A percentile compares a stretch with the other conserved stretches of the same genome.
Conservation (phyloP, 2,797 vertebrate species). For the Anableps anableps region DNA sequence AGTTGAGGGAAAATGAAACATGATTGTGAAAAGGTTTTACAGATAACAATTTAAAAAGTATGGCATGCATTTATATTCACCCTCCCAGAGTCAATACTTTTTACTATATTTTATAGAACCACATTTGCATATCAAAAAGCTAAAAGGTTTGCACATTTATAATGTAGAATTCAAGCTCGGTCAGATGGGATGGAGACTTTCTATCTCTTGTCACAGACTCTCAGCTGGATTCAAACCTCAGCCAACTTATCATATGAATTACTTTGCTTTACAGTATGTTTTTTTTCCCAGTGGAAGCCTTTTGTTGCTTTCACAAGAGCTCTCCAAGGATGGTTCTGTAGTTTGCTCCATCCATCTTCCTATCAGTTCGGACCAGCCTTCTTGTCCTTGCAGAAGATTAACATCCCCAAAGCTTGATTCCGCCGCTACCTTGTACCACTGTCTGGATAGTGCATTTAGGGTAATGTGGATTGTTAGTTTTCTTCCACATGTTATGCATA, state of each 20-base stretch:
- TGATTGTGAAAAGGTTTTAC: not conserved
- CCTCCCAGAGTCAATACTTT: not conserved
- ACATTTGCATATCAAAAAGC: not conserved
- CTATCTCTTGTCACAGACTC: not conserved
- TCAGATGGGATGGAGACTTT: not conserved
- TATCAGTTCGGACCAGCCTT: not conserved
- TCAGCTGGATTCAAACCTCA: not conserved
- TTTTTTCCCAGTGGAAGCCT: no score
- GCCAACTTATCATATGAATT: no score
- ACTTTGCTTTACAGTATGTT: no score
- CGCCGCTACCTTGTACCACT: not conserved
- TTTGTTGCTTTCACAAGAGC: no score
- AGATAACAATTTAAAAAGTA: not conserved
- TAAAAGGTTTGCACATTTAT: not conserved
- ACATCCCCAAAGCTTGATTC: not conserved
- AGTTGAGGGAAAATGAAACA: not conserved
- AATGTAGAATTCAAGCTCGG: not conserved
- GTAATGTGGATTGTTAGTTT: not conserved
- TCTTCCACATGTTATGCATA: not conserved
- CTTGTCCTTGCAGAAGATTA: not conserved
- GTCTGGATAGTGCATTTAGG: not conserved
- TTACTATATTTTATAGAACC: not conserved
- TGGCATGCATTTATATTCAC: not conserved
- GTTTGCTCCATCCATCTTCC: not conserved
- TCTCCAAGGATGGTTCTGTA: not conserved